Evolutionary conservation across 2,888 invertebrate species (phyloP), one percentile per base, ranked within the genome.

Genomic region (Torymus tubicola): DNA sequence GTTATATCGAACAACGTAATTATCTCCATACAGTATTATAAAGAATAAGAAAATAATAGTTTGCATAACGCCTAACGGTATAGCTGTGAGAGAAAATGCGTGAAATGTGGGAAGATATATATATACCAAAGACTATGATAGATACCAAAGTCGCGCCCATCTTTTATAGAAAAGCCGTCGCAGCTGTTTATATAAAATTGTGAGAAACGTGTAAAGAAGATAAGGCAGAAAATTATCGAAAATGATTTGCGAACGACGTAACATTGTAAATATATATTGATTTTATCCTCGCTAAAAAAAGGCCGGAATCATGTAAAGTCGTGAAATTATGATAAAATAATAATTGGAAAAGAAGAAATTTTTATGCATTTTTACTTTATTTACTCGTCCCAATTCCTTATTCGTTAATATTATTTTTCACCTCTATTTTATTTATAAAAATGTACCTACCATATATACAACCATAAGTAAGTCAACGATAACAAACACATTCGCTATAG

Each of bases 181-280:
- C 13, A 31, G 52, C 31, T 4, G 57, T 18, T 58, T 12, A 58
- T 13, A n/a, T 13, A n/a, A n/a, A n/a, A n/a, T 58, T 13, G 11
- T 12, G 50, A 58, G 31, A 57, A n/a, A 10, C 12, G 21, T 77
- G 77, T 77, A 77, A 70, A 21, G 14, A 50, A 61, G 2, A 21
- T 50, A 11, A 10, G 12, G 24, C 13, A 63, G 11, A 53, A 10
- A 31, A 65, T n/a, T 74, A 57, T n/a, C 13, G 12, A 53, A 14
- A 73, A 18, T 55, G n/a, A 52, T 64, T 21, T 70, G 50, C 55
- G 70, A 70, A 57, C 64, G 42, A 70, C 64, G n/a, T 13, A 57
- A 65, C 50, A 16, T 61, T 80, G 80, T 80, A 80, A 75, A n/a
- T n/a, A n/a, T n/a, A 80, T 80, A 80, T 61, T 52, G 63, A 61